Evolutionary conservation across 2,797 vertebrate genomes (phyloP).

Genomic region (Rhynchotus rufescens): DNA sequence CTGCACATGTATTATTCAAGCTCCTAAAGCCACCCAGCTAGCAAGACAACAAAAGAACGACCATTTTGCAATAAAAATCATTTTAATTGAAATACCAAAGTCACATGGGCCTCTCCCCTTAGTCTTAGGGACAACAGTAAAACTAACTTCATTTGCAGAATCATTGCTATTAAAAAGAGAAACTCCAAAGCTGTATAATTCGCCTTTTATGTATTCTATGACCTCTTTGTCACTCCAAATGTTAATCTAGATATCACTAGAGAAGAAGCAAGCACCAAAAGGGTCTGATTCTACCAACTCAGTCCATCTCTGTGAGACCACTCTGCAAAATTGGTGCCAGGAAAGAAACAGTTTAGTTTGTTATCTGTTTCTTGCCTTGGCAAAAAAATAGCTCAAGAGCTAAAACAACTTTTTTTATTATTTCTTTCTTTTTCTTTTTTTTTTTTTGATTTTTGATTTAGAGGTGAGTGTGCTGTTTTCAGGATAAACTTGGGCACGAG

Average conservation of each 20-base stretch:
- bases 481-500: background rate
- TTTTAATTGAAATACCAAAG: constrained; percentile 44
- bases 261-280: background rate
- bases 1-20: constrained; percentile 29
- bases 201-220: background rate
- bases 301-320: background rate
- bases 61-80: constrained; percentile 28
- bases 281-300: background rate
- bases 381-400: background rate
- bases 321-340: background rate
- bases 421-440: background rate
- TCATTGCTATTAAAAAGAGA: background rate
- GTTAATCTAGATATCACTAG: background rate
- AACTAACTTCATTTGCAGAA: constrained; percentile 16
- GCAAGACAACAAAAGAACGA: constrained; percentile 46
- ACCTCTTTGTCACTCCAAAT: background rate
- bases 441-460: background rate
- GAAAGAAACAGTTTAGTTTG: background rate
- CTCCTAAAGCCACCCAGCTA: constrained; percentile 28
- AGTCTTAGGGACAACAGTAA: constrained; percentile 1
- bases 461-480: background rate
- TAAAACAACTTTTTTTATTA: background rate
- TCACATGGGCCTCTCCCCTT: constrained; percentile 1
- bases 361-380: background rate
- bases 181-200: background rate